These are phyloP conservation scores for Acanthurus tractus DNA, from an alignment of 2,797 vertebrate species.

Conservation along the genomic window DNA sequence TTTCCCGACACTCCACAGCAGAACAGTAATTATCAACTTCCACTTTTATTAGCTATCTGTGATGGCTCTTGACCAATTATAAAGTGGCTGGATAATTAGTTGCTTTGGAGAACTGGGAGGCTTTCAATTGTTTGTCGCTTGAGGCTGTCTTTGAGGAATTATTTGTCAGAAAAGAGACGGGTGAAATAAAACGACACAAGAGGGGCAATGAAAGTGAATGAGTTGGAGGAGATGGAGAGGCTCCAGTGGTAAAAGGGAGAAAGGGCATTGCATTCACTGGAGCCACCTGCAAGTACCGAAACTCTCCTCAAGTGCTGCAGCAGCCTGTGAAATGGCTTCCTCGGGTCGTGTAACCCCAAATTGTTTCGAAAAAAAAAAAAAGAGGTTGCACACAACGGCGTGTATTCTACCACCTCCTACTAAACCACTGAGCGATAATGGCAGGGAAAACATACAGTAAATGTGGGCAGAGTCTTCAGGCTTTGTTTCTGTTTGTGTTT, in stretches of 20 bases:
- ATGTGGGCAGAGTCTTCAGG: slow-evolving; percentile 79
- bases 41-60: slow-evolving; percentile 70
- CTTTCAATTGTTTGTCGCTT: slow-evolving; percentile 53
- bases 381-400: slow-evolving; percentile 45
- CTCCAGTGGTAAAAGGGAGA: background rate
- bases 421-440: slow-evolving; percentile 59
- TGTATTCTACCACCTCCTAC: slow-evolving; percentile 58
- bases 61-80: slow-evolving; percentile 70
- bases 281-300: slow-evolving; percentile 41
- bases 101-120: slow-evolving; percentile 39
- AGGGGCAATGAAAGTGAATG: slow-evolving; percentile 5
- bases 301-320: slow-evolving; percentile 21
- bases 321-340: slow-evolving; percentile 57
- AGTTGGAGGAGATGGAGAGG: slow-evolving; percentile 30
- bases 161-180: slow-evolving; percentile 51
- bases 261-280: slow-evolving; percentile 4
- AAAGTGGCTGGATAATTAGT: slow-evolving; percentile 69
- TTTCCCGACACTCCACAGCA: slow-evolving; percentile 54
- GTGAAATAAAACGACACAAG: slow-evolving; percentile 22
- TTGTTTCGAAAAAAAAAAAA: slow-evolving; percentile 41
- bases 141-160: slow-evolving; percentile 47
- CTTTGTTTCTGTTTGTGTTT: slow-evolving; percentile 84
- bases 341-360: slow-evolving; percentile 47
- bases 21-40: slow-evolving; percentile 68
- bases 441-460: slow-evolving; percentile 69